Conservation (phyloP, 2,797 vertebrate genomes). For the Varecia variegata region DNA sequence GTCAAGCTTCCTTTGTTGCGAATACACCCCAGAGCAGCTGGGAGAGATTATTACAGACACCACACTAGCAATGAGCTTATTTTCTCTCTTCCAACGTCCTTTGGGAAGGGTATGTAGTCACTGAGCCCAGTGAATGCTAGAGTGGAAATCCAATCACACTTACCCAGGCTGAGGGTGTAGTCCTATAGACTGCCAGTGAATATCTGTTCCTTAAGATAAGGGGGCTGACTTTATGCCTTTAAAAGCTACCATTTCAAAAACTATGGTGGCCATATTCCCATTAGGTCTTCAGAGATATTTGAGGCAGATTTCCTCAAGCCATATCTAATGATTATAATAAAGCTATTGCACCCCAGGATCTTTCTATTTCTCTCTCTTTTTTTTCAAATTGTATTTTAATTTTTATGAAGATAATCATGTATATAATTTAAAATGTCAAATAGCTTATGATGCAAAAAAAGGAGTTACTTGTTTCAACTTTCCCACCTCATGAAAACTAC, state of each 20-base stretch:
- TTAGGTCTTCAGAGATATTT: neutral
- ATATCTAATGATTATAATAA: neutral
- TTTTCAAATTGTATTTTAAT: neutral
- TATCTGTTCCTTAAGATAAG: neutral
- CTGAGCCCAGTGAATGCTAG: neutral
- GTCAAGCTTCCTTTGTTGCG: neutral
- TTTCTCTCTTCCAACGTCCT: neutral
- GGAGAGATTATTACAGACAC: neutral
- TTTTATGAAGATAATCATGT: slow-evolving; percentile 7
- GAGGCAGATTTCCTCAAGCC: neutral
- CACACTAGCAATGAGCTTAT: neutral
- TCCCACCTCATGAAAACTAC: neutral
- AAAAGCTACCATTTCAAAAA: neutral
- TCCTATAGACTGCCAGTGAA: neutral
- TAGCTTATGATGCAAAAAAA: neutral
- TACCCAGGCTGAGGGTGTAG: neutral
- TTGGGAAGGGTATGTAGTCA: neutral
- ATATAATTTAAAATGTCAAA: neutral
- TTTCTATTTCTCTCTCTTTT: neutral
- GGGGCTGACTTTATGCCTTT: neutral
- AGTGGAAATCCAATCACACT: neutral
- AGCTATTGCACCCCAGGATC: neutral
- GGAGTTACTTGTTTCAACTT: neutral
- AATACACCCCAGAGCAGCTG: neutral
- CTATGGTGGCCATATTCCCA: neutral